Base-by-base conservation (phyloP, 1,140 invertebrate genomes). In the Whitmania pigra region DNA sequence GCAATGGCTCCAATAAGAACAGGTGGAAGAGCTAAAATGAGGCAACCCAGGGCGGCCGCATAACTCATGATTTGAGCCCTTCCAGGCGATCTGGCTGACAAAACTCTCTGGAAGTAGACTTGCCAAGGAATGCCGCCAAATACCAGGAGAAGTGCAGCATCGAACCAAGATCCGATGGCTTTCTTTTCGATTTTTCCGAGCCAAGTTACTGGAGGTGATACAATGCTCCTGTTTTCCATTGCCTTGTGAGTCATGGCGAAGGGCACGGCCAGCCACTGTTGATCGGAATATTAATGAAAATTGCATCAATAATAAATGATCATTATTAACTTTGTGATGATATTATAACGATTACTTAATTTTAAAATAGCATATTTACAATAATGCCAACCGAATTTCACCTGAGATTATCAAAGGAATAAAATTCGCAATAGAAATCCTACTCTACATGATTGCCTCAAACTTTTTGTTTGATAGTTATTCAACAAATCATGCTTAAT, bases 81-180 rank as follows among this genome's bases (percentile, higher is more conserved):
- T 0, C 87, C 87, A 0, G 94, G 93, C 1, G 92, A 92, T 84
- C 94, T 94, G 75, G 92, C 93, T 53, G 94, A 97, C 70, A 99
- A 83, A 0, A 99, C 95, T 57, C 96, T 84, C 85, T 99, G 96
- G 83, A 98, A 98, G 80, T 97, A 98, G 5, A 97, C 94, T 87
- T 95, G 93, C 96, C 96, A 99, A 0, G 96, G 96, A 77, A 99
- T 97, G 31, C 96, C 96, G 13, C 96, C 96, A 78, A 97, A 96
- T 60, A 97, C 86, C 13, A 98, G 85, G 67, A 99, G 85, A 70
- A 99, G 83, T 29, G 90, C 67, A 5, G 66, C 53, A 55, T 74
- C 74, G 15, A 74, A 53, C 74, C 74, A 74, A 78, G 80, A 87
- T 79, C 90, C 92, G 57, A 89, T 87, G 72, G 91, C 88, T 9